Conservation (phyloP, 2,888 invertebrate species). For the Tenthredo livida region DNA sequence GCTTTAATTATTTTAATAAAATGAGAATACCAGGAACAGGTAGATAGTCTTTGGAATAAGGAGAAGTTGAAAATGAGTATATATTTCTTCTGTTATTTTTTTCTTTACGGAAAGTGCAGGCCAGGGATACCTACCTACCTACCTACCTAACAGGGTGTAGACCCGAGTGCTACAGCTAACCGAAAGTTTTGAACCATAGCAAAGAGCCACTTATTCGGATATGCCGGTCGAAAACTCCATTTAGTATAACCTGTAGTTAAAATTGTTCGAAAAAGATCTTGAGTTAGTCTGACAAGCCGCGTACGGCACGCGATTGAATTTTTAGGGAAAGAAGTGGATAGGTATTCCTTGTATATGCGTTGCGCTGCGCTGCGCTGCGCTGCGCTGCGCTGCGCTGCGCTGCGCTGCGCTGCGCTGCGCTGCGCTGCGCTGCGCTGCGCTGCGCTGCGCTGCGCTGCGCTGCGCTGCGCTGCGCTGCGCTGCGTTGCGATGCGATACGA, state of each 20-base stretch:
- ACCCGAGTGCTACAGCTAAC: slow-evolving; percentile 5
- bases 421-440: too few species aligned
- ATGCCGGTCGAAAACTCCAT: slow-evolving; percentile 40
- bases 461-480: too few species aligned
- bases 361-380: background rate
- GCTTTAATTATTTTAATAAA: too few species aligned
- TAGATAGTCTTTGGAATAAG: too few species aligned
- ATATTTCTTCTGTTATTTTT: background rate
- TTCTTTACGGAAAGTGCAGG: background rate
- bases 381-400: too few species aligned
- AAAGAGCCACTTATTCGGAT: slow-evolving; percentile 47
- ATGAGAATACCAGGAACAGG: too few species aligned
- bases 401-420: too few species aligned
- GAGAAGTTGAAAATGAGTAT: too few species aligned
- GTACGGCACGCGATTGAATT: slow-evolving; percentile 40
- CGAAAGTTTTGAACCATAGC: slow-evolving; percentile 8
- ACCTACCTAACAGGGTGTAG: background rate
- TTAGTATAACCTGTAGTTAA: slow-evolving; percentile 48
- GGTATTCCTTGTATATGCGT: background rate
- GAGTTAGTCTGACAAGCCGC: slow-evolving; percentile 16
- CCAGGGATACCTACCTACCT: background rate
- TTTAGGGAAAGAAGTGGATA: background rate
- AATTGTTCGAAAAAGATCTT: slow-evolving; percentile 26
- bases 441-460: too few species aligned
- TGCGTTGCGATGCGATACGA: background rate